A percentile compares a stretch with the other conserved stretches of the same genome.
Evolutionary conservation across 2,797 vertebrate genomes (phyloP).

Genomic region (Poliocrania exsul): DNA sequence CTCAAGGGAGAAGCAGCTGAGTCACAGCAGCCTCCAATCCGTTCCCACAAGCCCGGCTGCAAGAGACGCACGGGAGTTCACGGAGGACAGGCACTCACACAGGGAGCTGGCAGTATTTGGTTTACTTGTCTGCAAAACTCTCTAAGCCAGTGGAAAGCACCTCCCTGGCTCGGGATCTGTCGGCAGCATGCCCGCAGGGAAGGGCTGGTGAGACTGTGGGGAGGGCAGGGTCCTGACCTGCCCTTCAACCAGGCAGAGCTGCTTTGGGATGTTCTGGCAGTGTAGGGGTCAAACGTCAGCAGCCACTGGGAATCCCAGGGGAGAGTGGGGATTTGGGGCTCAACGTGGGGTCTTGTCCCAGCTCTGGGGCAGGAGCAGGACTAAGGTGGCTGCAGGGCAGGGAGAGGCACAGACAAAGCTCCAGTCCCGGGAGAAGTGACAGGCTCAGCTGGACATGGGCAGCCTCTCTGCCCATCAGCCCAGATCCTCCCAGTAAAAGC

Average conservation of each 20-base stretch:
- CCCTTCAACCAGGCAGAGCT: background rate
- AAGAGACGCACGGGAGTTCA: background rate
- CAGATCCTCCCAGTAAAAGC: background rate
- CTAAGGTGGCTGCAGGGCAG: background rate
- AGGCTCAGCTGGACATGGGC: background rate
- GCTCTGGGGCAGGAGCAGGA: background rate
- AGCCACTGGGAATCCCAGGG: background rate
- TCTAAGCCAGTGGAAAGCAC: background rate
- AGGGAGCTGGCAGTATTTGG: background rate
- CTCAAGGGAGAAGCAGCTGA: conserved; percentile 57
- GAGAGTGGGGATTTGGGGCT: background rate
- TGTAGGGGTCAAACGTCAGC: accelerated
- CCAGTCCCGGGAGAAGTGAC: background rate
- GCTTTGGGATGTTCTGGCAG: background rate
- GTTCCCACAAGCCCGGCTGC: conserved; percentile 38
- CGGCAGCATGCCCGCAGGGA: background rate
- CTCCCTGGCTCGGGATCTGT: background rate
- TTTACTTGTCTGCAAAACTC: background rate
- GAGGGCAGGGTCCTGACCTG: conserved; percentile 21
- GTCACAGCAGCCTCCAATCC: conserved; percentile 26
- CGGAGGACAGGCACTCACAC: background rate
- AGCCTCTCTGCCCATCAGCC: background rate
- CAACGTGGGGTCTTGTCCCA: accelerated
- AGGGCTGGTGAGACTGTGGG: background rate
- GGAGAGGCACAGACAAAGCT: background rate